Evolutionary conservation across 2,113 vertebrate genomes (phyloP).

Genomic region (Melanerpes aurifrons): DNA sequence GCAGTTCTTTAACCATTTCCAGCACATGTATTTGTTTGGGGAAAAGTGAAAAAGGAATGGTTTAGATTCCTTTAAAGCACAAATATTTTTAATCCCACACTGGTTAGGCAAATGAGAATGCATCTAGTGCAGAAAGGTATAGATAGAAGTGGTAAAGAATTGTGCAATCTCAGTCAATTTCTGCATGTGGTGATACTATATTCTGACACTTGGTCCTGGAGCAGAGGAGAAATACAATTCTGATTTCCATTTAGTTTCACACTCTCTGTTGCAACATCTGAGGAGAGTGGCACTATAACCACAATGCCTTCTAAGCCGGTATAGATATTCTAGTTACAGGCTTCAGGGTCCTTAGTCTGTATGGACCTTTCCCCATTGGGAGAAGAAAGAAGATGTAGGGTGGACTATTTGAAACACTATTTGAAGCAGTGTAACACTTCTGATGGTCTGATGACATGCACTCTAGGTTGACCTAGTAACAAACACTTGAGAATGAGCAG

Average conservation of each 20-base stretch:
- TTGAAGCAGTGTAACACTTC: neutral
- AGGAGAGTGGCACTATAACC: neutral
- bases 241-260: neutral
- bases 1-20: neutral
- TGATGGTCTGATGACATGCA: neutral
- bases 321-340: neutral
- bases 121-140: neutral
- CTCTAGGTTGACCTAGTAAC: neutral
- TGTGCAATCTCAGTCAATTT: neutral
- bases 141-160: neutral
- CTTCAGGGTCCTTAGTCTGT: neutral
- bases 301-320: neutral
- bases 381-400: neutral
- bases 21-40: neutral
- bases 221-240: neutral
- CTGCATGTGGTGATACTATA: neutral
- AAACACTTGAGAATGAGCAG: neutral
- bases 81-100: neutral
- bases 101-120: neutral
- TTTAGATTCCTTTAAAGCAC: neutral
- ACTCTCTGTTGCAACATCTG: neutral
- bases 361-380: neutral
- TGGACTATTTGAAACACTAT: neutral
- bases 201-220: neutral
- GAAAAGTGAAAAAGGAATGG: neutral